These are phyloP conservation scores for Corythoichthys haematopterus DNA, from an alignment of 2,113 vertebrate genomes.

Conservation along the genomic window DNA sequence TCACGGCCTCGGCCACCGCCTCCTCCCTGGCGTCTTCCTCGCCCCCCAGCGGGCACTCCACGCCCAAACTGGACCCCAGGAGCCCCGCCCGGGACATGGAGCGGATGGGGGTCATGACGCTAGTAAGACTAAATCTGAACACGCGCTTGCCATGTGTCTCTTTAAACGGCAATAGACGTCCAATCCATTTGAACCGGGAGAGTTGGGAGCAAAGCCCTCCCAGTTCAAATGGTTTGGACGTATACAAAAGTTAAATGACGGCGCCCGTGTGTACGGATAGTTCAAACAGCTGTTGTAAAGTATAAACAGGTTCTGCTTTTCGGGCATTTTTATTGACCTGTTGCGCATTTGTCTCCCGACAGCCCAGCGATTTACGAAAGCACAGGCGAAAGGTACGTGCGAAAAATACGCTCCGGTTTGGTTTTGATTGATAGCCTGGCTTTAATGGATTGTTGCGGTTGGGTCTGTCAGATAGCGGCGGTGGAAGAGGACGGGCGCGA, in stretches of 20 bases:
- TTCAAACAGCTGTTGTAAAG: no score
- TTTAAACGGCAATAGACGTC: no score
- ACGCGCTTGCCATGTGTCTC: not conserved
- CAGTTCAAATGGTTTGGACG: no score
- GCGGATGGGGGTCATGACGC: slow-evolving; percentile 95
- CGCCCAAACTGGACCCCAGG: slow-evolving; percentile 90
- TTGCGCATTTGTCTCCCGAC: slow-evolving; percentile 22
- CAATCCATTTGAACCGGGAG: no score
- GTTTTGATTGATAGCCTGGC: not conserved
- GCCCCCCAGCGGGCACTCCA: slow-evolving; percentile 95
- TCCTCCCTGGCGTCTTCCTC: slow-evolving; percentile 94
- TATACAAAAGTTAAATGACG: no score
- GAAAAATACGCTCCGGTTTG: accelerated
- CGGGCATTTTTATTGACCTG: slow-evolving; percentile 5
- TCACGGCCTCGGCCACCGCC: slow-evolving; percentile 92
- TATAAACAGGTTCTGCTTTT: not conserved
- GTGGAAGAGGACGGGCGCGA: slow-evolving; percentile 94
- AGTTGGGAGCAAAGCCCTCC: no score
- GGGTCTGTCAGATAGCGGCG: slow-evolving; percentile 81
- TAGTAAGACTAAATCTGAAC: slow-evolving; percentile 72
- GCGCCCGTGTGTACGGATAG: no score
- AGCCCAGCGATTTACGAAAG: slow-evolving; percentile 97
- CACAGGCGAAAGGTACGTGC: slow-evolving; percentile 92
- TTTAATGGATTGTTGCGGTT: not conserved
- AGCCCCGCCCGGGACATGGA: slow-evolving; percentile 95